Conservation (phyloP, 2,113 vertebrate species). For the Mustela nigripes region DNA sequence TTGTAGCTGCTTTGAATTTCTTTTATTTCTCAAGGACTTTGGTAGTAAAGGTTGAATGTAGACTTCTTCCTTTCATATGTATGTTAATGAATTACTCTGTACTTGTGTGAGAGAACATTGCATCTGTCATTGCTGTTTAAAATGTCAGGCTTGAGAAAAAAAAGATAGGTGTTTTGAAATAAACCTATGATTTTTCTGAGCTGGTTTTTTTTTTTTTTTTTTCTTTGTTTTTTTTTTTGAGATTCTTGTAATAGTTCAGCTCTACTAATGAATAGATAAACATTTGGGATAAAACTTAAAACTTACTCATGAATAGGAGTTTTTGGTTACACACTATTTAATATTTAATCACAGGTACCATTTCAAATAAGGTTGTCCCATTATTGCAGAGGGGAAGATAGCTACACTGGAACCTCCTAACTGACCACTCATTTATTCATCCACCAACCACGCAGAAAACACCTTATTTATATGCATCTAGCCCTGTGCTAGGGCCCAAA, state of each 20-base stretch:
- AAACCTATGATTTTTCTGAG: conserved; percentile 1
- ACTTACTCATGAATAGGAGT: neutral
- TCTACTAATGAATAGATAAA: neutral
- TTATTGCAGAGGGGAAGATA: neutral
- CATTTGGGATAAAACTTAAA: neutral
- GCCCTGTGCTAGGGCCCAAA: neutral
- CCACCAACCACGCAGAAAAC: neutral
- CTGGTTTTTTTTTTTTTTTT: no score
- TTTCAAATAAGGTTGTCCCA: neutral
- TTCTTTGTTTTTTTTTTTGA: neutral
- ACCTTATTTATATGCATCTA: neutral
- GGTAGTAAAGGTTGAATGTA: neutral
- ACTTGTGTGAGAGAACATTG: neutral
- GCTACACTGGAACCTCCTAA: neutral
- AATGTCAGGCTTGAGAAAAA: conserved; percentile 49
- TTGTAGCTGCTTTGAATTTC: conserved; percentile 2
- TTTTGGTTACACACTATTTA: neutral
- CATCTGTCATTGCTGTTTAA: conserved; percentile 7
- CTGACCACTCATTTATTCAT: neutral
- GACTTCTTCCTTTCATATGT: conserved; percentile 1
- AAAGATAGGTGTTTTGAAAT: neutral
- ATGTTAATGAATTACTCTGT: conserved; percentile 63
- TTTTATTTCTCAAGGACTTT: conserved; percentile 60
- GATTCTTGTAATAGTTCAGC: neutral
- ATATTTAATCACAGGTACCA: neutral